Conservation (phyloP, 2,797 vertebrate genomes). For the Gallirallus australis region DNA sequence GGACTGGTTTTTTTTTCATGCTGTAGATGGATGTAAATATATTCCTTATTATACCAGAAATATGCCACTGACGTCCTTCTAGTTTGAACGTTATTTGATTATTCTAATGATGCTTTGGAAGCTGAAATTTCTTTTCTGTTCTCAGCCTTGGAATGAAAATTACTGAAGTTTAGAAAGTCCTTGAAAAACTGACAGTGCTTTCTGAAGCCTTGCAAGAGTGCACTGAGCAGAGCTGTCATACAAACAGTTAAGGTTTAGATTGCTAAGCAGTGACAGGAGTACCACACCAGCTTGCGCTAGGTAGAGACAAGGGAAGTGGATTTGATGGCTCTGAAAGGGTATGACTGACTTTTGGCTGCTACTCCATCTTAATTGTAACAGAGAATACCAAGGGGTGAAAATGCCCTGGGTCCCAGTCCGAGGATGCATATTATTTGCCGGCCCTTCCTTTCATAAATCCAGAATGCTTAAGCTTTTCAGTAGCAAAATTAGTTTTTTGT, state of each 20-base stretch:
- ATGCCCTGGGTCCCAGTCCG: not conserved
- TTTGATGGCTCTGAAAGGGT: not conserved
- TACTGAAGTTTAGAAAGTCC: not conserved
- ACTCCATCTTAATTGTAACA: not conserved
- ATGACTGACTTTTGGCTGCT: not conserved
- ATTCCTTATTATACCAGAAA: not conserved
- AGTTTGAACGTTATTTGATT: not conserved
- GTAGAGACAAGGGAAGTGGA: not conserved
- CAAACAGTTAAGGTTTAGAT: not conserved
- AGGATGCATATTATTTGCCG: not conserved
- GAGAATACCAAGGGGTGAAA: not conserved
- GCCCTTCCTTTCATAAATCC: not conserved
- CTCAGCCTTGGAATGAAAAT: not conserved
- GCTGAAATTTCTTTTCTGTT: not conserved
- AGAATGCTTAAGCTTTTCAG: not conserved
- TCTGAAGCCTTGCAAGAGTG: not conserved
- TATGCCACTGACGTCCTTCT: not conserved
- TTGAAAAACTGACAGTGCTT: not conserved
- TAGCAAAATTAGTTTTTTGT: not conserved
- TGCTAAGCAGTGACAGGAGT: not conserved
- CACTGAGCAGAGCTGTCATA: not conserved
- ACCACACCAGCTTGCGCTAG: not conserved
- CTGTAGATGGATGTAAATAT: not conserved
- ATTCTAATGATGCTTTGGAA: constrained; percentile 3
- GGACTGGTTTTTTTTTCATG: not conserved